Base-by-base conservation (phyloP, 1,140 invertebrate genomes). In the Drosophila busckii region DNA sequence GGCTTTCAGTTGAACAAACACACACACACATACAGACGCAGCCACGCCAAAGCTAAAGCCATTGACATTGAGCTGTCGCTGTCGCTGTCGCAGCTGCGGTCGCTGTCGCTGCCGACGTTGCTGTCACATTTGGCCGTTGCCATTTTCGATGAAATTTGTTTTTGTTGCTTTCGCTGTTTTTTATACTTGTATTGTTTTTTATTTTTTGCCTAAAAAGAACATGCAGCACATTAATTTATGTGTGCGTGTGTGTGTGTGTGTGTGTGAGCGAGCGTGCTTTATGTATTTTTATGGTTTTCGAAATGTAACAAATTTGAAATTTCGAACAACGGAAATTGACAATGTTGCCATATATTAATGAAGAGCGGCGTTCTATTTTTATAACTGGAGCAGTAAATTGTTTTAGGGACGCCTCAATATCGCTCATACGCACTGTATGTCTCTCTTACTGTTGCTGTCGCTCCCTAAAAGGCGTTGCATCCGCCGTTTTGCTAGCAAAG, bases 51-150 rank as follows among this genome's bases (percentile, higher is more conserved):
- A 55, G 38, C 28, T 20, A 23, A 70, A 75, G 71, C 71, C 71
- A 76, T 76, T 76, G 71, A 76, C 71, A 76, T 76, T 76, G 71
- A 76, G 71, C 71, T 68, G 70, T 67, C 66, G 78, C 66, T 54
- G 25, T 16, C 16, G 25, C 10, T 29, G 16, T n/a, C n/a, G n/a
- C n/a, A n/a, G 55, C 32, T 20, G 19, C 20, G 56, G 37, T 44
- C 35, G 56, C 55, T n/a, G 53, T 13, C 35, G 23, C 12, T 15
- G 25, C 13, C 42, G 63, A 26, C 25, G 28, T 23, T 15, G 65
- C 53, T 45, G 68, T 55, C 64, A 53, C 67, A 68, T 75, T 76
- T 76, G 70, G 70, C 48, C 61, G 66, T 66, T 76, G 70, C 71
- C 70, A 62, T 76, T 70, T 70, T 58, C 34, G 53, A 60, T 44